These are phyloP conservation scores for Indri indri DNA, from an alignment of 2,113 vertebrate genomes.

Conservation along the genomic window DNA sequence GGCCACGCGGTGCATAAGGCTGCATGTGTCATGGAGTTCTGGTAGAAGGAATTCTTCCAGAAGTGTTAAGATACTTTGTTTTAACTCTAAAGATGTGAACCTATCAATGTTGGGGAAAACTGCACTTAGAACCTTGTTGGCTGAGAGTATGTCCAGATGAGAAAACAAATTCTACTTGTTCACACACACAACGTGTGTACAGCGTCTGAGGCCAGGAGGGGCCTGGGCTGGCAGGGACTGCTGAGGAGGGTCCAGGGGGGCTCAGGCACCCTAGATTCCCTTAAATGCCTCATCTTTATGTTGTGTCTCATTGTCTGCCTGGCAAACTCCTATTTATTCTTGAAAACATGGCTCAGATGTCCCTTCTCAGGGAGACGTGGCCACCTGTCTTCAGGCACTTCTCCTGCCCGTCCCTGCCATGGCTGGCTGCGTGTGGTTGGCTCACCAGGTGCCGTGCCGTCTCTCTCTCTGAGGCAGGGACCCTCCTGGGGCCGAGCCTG, in stretches of 20 bases:
- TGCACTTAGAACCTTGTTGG: not conserved
- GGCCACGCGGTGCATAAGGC: accelerated
- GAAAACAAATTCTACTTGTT: not conserved
- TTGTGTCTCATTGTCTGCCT: not conserved
- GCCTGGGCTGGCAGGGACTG: not conserved
- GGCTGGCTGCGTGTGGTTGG: not conserved
- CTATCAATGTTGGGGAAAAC: not conserved
- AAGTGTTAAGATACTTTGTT: not conserved
- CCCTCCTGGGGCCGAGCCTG: not conserved
- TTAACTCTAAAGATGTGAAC: not conserved
- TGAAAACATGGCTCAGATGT: not conserved
- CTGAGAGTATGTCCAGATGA: not conserved
- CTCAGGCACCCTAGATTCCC: no score
- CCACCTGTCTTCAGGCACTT: not conserved
- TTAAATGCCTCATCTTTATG: not conserved
- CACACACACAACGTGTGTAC: accelerated
- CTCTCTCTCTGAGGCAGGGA: not conserved
- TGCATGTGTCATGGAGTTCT: accelerated
- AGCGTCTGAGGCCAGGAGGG: not conserved
- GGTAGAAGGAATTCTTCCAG: not conserved
- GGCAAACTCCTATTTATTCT: not conserved
- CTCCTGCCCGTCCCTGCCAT: not conserved
- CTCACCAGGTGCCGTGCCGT: not conserved
- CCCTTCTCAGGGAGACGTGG: accelerated
- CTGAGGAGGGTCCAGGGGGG: not conserved